These are phyloP conservation scores for Drosophila novamexicana DNA, from an alignment of 1,140 invertebrate species.

Conservation along the genomic window DNA sequence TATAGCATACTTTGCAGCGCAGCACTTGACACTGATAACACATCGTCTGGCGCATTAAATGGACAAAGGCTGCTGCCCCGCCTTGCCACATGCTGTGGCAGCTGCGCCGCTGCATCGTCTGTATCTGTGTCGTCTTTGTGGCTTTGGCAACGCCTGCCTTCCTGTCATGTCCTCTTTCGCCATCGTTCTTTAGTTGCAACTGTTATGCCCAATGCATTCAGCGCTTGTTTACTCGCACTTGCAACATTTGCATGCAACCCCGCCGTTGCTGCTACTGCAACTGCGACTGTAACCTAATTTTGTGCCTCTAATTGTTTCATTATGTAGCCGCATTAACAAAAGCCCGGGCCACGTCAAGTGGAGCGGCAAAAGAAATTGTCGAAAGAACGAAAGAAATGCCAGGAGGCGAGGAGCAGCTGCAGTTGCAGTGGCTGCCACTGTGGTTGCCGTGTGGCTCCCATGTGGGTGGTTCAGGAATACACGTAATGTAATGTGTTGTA, in stretches of 20 bases:
- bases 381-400: slow-evolving; percentile 53
- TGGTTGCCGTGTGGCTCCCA: not conserved
- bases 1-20: slow-evolving; percentile 70
- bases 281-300: slow-evolving; percentile 78
- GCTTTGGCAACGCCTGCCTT: slow-evolving; percentile 3
- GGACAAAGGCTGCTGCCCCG: slow-evolving; percentile 54
- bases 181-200: slow-evolving; percentile 39
- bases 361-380: slow-evolving; percentile 52
- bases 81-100: too few relatives aligned
- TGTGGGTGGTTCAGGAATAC: slow-evolving; percentile 2
- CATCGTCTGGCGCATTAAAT: slow-evolving; percentile 75
- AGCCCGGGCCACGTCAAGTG: slow-evolving; percentile 38
- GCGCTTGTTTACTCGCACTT: slow-evolving; percentile 72
- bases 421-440: not conserved
- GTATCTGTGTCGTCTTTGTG: slow-evolving; percentile 28
- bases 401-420: not conserved
- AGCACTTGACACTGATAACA: slow-evolving; percentile 82
- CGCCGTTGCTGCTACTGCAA: slow-evolving; percentile 29
- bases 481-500: slow-evolving; percentile 60
- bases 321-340: slow-evolving; percentile 81
- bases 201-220: slow-evolving; percentile 49
- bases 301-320: slow-evolving; percentile 81
- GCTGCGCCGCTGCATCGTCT: too few relatives aligned
- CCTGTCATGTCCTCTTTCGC: slow-evolving; percentile 29
- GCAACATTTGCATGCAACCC: slow-evolving; percentile 69